Base-by-base conservation (phyloP, 2,888 invertebrate genomes). In the Gari tellinella region DNA sequence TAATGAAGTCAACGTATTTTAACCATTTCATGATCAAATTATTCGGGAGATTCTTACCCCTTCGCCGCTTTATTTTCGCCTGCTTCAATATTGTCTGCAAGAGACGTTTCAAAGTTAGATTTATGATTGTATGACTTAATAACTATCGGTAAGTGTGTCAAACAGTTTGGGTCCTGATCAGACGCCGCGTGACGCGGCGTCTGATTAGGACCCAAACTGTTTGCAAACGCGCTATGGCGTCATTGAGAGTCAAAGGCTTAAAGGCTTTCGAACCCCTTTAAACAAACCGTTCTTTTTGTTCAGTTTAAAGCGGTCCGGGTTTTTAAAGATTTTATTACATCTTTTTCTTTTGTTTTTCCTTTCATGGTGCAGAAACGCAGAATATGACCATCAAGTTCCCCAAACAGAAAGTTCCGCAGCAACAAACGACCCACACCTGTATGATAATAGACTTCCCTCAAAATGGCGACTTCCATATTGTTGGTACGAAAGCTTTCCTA, bases 381-480 rank as follows among this genome's bases (percentile, higher is more conserved):
- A 82, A 78, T 21, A 23, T 76, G 14, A 77, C 74, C 1, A 19
- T 82, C 2, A 62, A 62, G 17, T 66, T 78, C 21, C 72, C 75
- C 5, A 40, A 19, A 15, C 67, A 66, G 1, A 12, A 12, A 19
- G 73, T 82, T 15, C 82, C 82, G 12, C 19, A 17, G 10, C 45
- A 37, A 12, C 68, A 65, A 37, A 82, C 82, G 0, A 74, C 64
- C 17, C 81, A 82, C 53, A 67, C 61, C 41, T 82, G 82, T 57
- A 82, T 81, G 73, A 48, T 74, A 15, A 76, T 81, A 52, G 72
- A 82, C 17, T 62, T 82, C 37, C 78, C 78, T 1, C 41, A 23
- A 37, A 70, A 78, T 58, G 77, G 69, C 10, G 82, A 82, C 41
- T 82, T 74, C 48, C 82, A 82, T 41, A 68, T 82, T 31, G 65